These are phyloP conservation scores for Microcebus ravelobensis DNA, from an alignment of 2,113 vertebrate genomes.

Conservation along the genomic window DNA sequence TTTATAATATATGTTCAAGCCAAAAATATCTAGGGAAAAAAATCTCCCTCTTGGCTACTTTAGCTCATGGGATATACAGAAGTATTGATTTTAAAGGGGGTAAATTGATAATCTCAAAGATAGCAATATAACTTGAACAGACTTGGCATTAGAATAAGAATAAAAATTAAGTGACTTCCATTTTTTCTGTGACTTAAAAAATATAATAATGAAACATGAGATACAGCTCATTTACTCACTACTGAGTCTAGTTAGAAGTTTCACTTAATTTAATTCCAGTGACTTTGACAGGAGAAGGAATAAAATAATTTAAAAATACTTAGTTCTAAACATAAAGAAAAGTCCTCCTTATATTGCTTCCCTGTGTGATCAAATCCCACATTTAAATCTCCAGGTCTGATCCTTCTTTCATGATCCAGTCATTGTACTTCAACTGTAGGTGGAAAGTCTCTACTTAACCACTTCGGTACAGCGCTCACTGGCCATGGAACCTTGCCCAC, in stretches of 20 bases:
- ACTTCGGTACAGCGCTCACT: too few relatives aligned
- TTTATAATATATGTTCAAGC: neutral
- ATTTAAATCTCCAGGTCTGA: neutral
- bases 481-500: too few relatives aligned
- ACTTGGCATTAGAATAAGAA: neutral
- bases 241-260: neutral
- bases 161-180: neutral
- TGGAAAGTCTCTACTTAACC: neutral
- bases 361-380: neutral
- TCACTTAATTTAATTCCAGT: neutral
- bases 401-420: neutral
- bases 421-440: neutral
- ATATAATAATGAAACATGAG: neutral
- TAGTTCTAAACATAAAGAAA: neutral
- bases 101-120: neutral
- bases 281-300: neutral
- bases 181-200: neutral
- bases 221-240: neutral
- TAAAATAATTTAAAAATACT: neutral
- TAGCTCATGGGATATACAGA: neutral
- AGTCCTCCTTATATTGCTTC: neutral
- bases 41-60: neutral
- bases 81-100: neutral
- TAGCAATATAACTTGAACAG: neutral
- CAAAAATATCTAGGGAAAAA: neutral